phyloP scores from a whole-genome alignment of 2,113 vertebrate species.

The Gnathonemus echidnorhynchus region DNA sequence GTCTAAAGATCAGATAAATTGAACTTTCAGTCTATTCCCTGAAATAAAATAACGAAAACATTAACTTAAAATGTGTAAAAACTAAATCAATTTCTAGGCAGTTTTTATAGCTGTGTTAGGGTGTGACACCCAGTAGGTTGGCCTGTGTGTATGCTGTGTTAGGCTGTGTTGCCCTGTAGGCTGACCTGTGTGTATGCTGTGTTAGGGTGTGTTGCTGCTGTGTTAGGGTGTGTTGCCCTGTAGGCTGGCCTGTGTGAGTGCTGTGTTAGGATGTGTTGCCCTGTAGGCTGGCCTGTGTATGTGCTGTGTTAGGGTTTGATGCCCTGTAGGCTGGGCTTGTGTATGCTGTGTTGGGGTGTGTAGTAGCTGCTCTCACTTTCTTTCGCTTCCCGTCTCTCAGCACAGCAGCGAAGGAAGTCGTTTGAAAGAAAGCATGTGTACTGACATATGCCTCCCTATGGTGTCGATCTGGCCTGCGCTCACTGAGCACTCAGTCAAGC shows the following conservation, averaged over 20 bases:
- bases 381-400: background rate
- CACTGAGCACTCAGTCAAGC: conserved; percentile 30
- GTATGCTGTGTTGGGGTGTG: background rate
- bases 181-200: no score
- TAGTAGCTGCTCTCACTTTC: background rate
- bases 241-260: background rate
- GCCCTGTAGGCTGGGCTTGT: background rate
- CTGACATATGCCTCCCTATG: conserved; percentile 31
- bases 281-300: background rate
- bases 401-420: background rate
- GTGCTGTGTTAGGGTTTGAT: background rate
- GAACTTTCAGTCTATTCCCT: background rate
- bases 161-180: no score
- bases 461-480: conserved; percentile 26
- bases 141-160: background rate
- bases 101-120: background rate
- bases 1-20: background rate
- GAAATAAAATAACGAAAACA: background rate
- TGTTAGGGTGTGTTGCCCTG: no score
- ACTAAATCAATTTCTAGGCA: background rate
- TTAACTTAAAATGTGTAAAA: background rate
- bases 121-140: background rate
- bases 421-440: conserved; percentile 21
- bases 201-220: no score
- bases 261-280: background rate